Percentiles rank a stretch among this genome's conserved stretches.
Conservation (phyloP, 30 jellyfish, hydroid and myxozoan species). For the Hydractinia echinata region DNA sequence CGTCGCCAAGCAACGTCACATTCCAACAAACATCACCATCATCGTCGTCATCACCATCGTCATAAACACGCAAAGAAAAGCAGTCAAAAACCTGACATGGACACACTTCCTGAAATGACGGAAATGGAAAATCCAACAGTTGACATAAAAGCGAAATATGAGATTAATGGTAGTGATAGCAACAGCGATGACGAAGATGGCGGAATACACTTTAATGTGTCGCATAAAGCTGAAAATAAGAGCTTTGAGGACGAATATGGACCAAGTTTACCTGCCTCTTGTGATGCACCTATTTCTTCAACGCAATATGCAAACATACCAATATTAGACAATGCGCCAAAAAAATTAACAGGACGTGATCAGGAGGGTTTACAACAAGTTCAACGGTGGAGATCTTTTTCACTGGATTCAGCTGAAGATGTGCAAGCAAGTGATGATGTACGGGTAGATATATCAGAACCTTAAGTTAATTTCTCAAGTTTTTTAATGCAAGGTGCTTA, state of each 20-base stretch:
- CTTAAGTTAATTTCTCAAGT: too few relatives aligned
- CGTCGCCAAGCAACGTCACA: too few relatives aligned
- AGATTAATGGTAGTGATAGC: neutral
- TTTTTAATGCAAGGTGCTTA: too few relatives aligned
- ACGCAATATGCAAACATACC: constrained; percentile 12
- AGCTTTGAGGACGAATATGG: too few relatives aligned
- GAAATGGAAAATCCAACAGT: constrained; percentile 25
- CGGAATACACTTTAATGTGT: constrained; percentile 4
- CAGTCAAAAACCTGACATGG: constrained; percentile 42
- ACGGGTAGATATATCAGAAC: too few relatives aligned
- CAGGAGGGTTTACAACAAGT: constrained; percentile 13
- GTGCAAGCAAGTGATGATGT: neutral
- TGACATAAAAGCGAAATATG: neutral
- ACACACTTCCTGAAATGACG: constrained; percentile 35
- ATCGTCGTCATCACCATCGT: constrained; percentile 28
- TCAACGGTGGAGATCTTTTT: constrained; percentile 16
- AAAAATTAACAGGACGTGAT: constrained; percentile 4
- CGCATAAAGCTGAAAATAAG: neutral
- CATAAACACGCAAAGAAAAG: constrained; percentile 29
- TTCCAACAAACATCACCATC: constrained; percentile 59
- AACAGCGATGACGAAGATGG: neutral
- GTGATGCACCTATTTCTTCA: neutral
- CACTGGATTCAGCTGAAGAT: constrained; percentile 11
- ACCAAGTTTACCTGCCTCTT: constrained; percentile 3
- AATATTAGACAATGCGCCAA: constrained; percentile 12